Evolutionary conservation across 2,888 invertebrate species (phyloP).

Genomic region (Hedychridium roseum): DNA sequence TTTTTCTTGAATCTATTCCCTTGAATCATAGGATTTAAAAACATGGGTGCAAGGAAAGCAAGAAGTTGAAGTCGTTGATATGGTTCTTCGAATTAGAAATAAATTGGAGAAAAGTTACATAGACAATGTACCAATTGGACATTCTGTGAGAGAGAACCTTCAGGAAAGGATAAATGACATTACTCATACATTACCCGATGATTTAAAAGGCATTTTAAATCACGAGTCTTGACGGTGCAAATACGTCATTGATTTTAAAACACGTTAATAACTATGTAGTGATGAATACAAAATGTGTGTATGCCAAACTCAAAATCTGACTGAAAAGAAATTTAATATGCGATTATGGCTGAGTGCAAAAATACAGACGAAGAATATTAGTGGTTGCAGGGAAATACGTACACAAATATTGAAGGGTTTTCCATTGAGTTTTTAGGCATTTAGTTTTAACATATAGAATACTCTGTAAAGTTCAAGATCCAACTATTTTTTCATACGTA

Average conservation of each 20-base stretch:
- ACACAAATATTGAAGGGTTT: too few relatives aligned
- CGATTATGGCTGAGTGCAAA: too few relatives aligned
- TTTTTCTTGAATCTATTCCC: not conserved
- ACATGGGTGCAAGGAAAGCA: constrained; percentile 91
- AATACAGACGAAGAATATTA: too few relatives aligned
- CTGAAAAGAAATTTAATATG: too few relatives aligned
- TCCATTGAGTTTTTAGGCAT: too few relatives aligned
- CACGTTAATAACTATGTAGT: constrained; percentile 18
- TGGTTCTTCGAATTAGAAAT: constrained; percentile 91
- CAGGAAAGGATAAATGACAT: constrained; percentile 80
- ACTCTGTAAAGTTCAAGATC: too few relatives aligned
- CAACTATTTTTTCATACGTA: too few relatives aligned
- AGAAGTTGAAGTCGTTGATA: constrained; percentile 97
- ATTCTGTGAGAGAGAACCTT: constrained; percentile 73
- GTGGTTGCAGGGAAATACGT: too few relatives aligned
- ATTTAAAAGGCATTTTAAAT: constrained; percentile 82
- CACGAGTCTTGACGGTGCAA: constrained; percentile 64
- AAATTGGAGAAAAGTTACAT: constrained; percentile 77
- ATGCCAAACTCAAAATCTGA: too few relatives aligned
- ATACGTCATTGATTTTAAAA: constrained; percentile 30
- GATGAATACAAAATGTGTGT: not conserved
- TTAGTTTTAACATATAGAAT: too few relatives aligned
- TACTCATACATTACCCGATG: constrained; percentile 84
- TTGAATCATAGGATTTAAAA: constrained; percentile 76
- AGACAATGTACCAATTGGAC: constrained; percentile 68